Evolutionary conservation across 2,113 vertebrate species (phyloP).

Genomic region (Coreoperca whiteheadi): DNA sequence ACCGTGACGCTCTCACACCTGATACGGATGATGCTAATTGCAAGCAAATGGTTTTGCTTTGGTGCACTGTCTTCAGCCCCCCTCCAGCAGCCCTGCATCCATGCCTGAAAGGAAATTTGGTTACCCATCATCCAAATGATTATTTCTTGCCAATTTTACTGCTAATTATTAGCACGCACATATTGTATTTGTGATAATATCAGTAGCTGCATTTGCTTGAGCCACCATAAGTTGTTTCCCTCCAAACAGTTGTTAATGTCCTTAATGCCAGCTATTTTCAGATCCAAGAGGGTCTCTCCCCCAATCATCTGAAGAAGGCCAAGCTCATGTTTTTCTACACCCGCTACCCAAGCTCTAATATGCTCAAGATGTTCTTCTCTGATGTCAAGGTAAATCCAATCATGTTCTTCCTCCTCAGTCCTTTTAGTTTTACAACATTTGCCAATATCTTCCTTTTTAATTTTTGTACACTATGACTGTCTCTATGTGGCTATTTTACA

Average conservation of each 20-base stretch:
- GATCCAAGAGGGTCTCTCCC: slow-evolving; percentile 97
- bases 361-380: slow-evolving; percentile 99
- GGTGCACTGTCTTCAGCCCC: slow-evolving; percentile 58
- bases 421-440: slow-evolving; percentile 6
- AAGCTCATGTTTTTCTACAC: slow-evolving; percentile 99
- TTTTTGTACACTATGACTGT: neutral
- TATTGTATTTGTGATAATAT: slow-evolving; percentile 28
- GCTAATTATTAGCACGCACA: slow-evolving; percentile 25
- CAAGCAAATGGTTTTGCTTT: slow-evolving; percentile 81
- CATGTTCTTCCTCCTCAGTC: neutral
- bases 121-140: slow-evolving; percentile 49
- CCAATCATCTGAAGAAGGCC: slow-evolving; percentile 99
- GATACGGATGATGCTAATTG: slow-evolving; percentile 80
- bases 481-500: neutral
- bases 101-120: slow-evolving; percentile 67
- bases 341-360: slow-evolving; percentile 98
- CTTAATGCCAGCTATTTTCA: slow-evolving; percentile 88
- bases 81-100: slow-evolving; percentile 12
- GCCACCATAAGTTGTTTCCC: slow-evolving; percentile 11
- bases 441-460: neutral
- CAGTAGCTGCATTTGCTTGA: slow-evolving; percentile 18
- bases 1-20: slow-evolving; percentile 82
- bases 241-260: slow-evolving; percentile 75
- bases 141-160: slow-evolving; percentile 41
- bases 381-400: slow-evolving; percentile 95